These are phyloP conservation scores for Malacoraja senta DNA, from an alignment of 2,797 vertebrate species.

Conservation along the genomic window DNA sequence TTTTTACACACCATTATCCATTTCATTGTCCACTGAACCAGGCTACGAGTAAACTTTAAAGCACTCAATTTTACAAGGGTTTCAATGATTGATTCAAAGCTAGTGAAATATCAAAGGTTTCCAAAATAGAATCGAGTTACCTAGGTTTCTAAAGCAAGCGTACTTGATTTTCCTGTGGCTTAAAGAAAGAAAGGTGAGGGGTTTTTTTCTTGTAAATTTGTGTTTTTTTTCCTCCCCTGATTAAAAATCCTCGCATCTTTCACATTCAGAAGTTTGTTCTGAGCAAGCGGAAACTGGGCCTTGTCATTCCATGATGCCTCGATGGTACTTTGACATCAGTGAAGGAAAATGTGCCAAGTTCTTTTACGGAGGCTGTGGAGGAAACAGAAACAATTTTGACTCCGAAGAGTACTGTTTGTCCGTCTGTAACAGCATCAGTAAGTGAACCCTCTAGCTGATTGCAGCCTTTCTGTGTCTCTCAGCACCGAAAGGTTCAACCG, in stretches of 20 bases:
- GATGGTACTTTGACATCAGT: slow-evolving; percentile 90
- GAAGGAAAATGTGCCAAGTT: slow-evolving; percentile 88
- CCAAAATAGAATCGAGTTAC: background rate
- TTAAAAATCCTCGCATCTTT: slow-evolving; percentile 30
- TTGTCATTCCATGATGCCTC: slow-evolving; percentile 87
- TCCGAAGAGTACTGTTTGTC: slow-evolving; percentile 95
- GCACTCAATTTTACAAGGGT: background rate
- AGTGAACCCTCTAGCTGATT: slow-evolving; percentile 63
- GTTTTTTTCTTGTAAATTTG: background rate
- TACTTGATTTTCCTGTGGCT: background rate
- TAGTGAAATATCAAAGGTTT: background rate
- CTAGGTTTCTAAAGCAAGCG: background rate
- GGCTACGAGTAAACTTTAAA: background rate
- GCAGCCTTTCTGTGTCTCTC: slow-evolving; percentile 44
- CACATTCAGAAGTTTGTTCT: slow-evolving; percentile 84
- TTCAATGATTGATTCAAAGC: background rate
- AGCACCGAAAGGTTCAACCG: slow-evolving; percentile 42
- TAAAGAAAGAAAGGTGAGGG: background rate
- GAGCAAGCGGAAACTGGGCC: slow-evolving; percentile 88
- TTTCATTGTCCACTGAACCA: background rate
- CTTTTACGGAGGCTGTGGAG: slow-evolving; percentile 96
- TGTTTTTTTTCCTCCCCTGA: background rate
- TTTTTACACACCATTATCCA: background rate
- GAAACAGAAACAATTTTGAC: slow-evolving; percentile 99
- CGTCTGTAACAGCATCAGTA: slow-evolving; percentile 94